phyloP scores from a whole-genome alignment of 2,888 invertebrate genomes.

The Parnassius smintheus region DNA sequence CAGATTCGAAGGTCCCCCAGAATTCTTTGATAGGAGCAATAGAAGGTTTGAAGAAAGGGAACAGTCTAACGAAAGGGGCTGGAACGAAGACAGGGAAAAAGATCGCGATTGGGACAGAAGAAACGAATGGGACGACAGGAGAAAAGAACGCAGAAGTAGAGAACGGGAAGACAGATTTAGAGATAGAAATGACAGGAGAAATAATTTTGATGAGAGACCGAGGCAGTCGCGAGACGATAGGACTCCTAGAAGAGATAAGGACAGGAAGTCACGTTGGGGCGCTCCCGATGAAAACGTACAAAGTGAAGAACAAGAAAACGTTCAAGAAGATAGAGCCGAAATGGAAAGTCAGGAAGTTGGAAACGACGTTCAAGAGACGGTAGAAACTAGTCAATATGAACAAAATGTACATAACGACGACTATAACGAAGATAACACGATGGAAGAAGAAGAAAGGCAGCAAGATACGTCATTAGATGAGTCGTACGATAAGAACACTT shows the following conservation, averaged over 20 bases:
- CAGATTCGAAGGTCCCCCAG: constrained; percentile 56
- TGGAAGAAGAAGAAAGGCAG: neutral
- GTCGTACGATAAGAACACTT: neutral
- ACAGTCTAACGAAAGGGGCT: constrained; percentile 58
- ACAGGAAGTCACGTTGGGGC: constrained; percentile 73
- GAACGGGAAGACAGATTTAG: constrained; percentile 54
- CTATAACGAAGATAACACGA: constrained; percentile 14
- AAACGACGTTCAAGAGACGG: neutral
- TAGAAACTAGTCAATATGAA: constrained; percentile 9
- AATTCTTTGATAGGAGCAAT: constrained; percentile 66
- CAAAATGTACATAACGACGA: constrained; percentile 6
- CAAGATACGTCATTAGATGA: neutral
- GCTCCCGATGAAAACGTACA: constrained; percentile 51
- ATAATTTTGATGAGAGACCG: constrained; percentile 47
- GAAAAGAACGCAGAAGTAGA: constrained; percentile 48
- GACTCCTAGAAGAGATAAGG: constrained; percentile 53
- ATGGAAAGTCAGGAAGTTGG: neutral
- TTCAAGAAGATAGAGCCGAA: constrained; percentile 7
- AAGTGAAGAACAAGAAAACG: constrained; percentile 17
- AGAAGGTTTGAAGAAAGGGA: constrained; percentile 69
- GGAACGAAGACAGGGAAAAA: constrained; percentile 58
- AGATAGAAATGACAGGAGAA: constrained; percentile 47
- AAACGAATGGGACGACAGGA: constrained; percentile 58
- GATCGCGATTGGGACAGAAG: constrained; percentile 53
- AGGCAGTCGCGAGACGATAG: constrained; percentile 39